Evolutionary conservation across 2,888 invertebrate species (phyloP).

Genomic region (Callosobruchus maculatus): DNA sequence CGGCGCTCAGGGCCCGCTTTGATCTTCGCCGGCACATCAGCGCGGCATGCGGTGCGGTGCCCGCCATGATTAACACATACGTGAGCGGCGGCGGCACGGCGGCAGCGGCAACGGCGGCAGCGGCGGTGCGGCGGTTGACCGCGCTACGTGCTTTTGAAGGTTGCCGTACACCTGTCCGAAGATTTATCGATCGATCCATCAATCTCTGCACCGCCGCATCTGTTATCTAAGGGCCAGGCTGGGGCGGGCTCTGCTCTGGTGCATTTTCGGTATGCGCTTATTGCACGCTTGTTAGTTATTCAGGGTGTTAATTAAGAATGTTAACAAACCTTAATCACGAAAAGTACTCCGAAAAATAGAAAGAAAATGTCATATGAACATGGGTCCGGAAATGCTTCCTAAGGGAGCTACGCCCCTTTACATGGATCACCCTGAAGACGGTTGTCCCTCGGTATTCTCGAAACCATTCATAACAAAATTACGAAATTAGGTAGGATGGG

Average conservation of each 20-base stretch:
- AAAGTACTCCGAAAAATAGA: too few relatives aligned
- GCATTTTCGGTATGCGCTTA: neutral
- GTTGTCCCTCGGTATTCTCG: too few relatives aligned
- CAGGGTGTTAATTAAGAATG: too few relatives aligned
- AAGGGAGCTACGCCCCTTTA: too few relatives aligned
- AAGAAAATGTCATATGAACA: too few relatives aligned
- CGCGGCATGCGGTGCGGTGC: neutral
- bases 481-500: too few relatives aligned
- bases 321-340: too few relatives aligned
- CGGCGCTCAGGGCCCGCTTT: neutral
- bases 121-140: neutral
- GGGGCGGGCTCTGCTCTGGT: neutral
- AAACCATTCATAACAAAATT: too few relatives aligned
- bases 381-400: too few relatives aligned
- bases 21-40: neutral
- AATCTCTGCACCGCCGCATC: neutral
- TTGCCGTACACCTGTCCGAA: neutral
- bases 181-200: neutral
- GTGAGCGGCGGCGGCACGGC: neutral
- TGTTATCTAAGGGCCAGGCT: neutral
- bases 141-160: neutral
- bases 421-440: too few relatives aligned
- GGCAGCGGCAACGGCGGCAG: neutral
- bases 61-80: neutral
- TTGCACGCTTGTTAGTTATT: too few relatives aligned